Percentiles rank a stretch among this genome's conserved stretches.
These are phyloP conservation scores for Sorex araneus DNA, from an alignment of 2,113 vertebrate species.

Conservation along the genomic window DNA sequence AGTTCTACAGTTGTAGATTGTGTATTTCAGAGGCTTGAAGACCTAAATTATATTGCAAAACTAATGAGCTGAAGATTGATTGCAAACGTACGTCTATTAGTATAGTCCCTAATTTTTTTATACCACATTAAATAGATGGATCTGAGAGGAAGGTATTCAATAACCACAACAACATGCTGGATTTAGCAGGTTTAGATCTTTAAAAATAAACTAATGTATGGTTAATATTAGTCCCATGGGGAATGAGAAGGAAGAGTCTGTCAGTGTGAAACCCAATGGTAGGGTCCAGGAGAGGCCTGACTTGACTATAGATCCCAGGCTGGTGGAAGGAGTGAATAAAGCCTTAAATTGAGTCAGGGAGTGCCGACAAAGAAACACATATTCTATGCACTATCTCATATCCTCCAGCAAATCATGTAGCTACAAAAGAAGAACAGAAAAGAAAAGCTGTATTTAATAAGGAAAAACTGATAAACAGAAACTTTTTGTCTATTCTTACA, in stretches of 20 bases:
- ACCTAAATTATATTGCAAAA: constrained; percentile 64
- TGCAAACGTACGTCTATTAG: constrained; percentile 58
- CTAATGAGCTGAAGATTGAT: constrained; percentile 69
- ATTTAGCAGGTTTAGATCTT: constrained; percentile 46
- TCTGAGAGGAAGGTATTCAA: background rate
- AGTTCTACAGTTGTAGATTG: constrained; percentile 33
- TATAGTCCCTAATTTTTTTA: constrained; percentile 29
- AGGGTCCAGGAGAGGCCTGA: background rate
- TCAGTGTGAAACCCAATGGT: background rate
- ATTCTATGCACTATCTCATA: background rate
- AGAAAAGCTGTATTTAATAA: background rate
- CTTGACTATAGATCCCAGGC: background rate
- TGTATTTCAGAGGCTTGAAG: constrained; percentile 55
- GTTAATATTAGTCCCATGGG: constrained; percentile 4
- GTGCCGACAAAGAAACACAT: background rate
- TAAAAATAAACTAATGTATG: background rate
- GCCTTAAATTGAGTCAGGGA: background rate
- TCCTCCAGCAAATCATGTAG: background rate
- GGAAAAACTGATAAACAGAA: background rate
- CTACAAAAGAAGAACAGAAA: background rate
- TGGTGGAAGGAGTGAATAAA: background rate
- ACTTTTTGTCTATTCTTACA: background rate
- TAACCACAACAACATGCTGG: background rate
- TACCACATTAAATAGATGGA: background rate
- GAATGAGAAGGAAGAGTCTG: background rate